A percentile compares a stretch with the other conserved stretches of the same genome.
Conservation (phyloP, 2,797 vertebrate genomes). For the Podargus strigoides region DNA sequence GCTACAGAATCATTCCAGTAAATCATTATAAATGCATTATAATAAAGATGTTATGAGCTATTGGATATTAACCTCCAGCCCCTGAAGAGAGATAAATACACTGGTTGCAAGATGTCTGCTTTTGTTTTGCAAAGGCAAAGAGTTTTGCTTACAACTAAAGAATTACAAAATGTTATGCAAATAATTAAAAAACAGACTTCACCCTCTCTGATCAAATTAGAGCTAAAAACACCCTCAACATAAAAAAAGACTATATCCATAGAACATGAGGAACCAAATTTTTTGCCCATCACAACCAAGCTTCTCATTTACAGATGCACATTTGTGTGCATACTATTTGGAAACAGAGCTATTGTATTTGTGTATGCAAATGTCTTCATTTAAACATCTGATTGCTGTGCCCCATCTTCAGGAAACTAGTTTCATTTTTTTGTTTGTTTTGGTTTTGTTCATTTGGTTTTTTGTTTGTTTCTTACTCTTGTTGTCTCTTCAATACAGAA, state of each 20-base stretch:
- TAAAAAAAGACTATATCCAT: background rate
- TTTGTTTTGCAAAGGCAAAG: conserved; percentile 63
- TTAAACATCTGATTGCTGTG: background rate
- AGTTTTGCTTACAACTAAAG: conserved; percentile 56
- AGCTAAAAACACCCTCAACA: conserved; percentile 48
- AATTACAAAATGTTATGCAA: conserved; percentile 61
- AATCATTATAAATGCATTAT: conserved; percentile 84
- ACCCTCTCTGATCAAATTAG: conserved; percentile 30
- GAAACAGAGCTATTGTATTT: background rate
- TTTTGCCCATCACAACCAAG: background rate
- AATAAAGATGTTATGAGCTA: conserved; percentile 80
- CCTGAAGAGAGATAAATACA: conserved; percentile 75
- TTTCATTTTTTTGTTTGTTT: background rate
- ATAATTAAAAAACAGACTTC: conserved; percentile 60
- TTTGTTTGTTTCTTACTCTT: background rate
- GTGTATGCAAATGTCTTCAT: background rate
- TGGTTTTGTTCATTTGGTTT: background rate
- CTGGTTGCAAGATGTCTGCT: conserved; percentile 56
- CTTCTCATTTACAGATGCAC: background rate
- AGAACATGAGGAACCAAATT: background rate
- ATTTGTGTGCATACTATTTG: background rate
- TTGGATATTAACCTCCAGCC: conserved; percentile 77
- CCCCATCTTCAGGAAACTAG: background rate
- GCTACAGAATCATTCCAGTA: conserved; percentile 76
- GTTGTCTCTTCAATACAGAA: background rate